These are phyloP conservation scores for Planiliza haematocheilus DNA, from an alignment of 2,113 vertebrate genomes.

Conservation along the genomic window DNA sequence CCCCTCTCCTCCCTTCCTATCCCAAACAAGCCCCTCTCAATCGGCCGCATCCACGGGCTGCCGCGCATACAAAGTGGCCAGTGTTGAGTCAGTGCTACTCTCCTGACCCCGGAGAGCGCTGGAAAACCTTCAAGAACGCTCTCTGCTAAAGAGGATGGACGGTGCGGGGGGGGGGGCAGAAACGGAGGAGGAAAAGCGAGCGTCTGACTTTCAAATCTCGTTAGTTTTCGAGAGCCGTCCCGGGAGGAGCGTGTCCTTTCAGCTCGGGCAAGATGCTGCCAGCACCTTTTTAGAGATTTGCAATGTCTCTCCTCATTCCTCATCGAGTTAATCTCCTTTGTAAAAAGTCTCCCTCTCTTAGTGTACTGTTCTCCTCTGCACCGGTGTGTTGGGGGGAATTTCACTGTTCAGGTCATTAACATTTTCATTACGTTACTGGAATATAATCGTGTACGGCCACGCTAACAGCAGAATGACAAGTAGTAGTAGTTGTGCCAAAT, in stretches of 20 bases:
- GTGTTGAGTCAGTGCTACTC: slow-evolving; percentile 73
- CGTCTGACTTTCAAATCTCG: slow-evolving; percentile 59
- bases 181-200: neutral
- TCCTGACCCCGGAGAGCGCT: slow-evolving; percentile 68
- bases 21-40: slow-evolving; percentile 65
- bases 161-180: too few relatives aligned
- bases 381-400: neutral
- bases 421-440: neutral
- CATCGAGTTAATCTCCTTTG: slow-evolving; percentile 25
- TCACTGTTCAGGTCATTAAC: neutral
- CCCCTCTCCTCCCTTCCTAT: too few relatives aligned
- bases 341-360: slow-evolving; percentile 6
- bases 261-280: slow-evolving; percentile 19
- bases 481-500: too few relatives aligned
- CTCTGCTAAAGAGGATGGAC: too few relatives aligned
- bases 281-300: slow-evolving; percentile 11
- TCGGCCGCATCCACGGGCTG: slow-evolving; percentile 58
- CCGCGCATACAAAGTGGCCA: slow-evolving; percentile 74
- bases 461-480: too few relatives aligned
- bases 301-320: slow-evolving; percentile 31
- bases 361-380: neutral
- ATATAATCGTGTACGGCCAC: too few relatives aligned
- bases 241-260: slow-evolving; percentile 19
- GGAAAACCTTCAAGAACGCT: slow-evolving; percentile 74
- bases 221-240: slow-evolving; percentile 22